A percentile compares a stretch with the other conserved stretches of the same genome.
These are phyloP conservation scores for Meloe dianella DNA, from an alignment of 2,888 invertebrate species.

Conservation along the genomic window DNA sequence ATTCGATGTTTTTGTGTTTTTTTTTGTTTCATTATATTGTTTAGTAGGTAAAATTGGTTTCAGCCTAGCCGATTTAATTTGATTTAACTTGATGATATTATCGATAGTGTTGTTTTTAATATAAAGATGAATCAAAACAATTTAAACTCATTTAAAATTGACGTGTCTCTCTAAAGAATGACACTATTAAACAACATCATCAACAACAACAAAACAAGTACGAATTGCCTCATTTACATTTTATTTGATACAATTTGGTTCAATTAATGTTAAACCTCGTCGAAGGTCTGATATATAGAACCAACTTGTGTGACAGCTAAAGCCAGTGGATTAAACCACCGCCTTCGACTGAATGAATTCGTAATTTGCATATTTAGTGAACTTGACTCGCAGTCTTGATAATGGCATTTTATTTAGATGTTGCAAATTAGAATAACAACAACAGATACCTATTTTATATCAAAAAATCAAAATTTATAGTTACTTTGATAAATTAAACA, in stretches of 20 bases:
- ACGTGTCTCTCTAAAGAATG: neutral
- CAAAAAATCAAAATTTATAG: too few relatives aligned
- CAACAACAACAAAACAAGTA: neutral
- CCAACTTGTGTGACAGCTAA: conserved; percentile 22
- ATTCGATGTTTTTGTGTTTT: neutral
- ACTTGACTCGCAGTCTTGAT: conserved; percentile 9
- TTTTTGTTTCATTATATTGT: neutral
- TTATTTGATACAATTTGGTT: conserved; percentile 22
- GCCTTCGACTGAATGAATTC: conserved; percentile 19
- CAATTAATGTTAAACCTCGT: conserved; percentile 16
- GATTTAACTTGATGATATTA: neutral
- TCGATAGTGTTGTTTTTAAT: neutral
- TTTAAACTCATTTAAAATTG: neutral
- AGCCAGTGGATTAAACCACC: conserved; percentile 21
- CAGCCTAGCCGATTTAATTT: neutral
- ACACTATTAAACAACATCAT: neutral
- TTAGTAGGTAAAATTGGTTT: neutral
- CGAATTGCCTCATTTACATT: conserved; percentile 24
- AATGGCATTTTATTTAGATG: neutral
- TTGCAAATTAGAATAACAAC: neutral
- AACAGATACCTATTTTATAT: too few relatives aligned
- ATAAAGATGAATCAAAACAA: conserved; percentile 3
- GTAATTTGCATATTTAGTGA: conserved; percentile 26
- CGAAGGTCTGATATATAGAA: conserved; percentile 21
- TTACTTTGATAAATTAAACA: too few relatives aligned